Conservation (phyloP, 2,888 invertebrate genomes). For the Acleris cristana region DNA sequence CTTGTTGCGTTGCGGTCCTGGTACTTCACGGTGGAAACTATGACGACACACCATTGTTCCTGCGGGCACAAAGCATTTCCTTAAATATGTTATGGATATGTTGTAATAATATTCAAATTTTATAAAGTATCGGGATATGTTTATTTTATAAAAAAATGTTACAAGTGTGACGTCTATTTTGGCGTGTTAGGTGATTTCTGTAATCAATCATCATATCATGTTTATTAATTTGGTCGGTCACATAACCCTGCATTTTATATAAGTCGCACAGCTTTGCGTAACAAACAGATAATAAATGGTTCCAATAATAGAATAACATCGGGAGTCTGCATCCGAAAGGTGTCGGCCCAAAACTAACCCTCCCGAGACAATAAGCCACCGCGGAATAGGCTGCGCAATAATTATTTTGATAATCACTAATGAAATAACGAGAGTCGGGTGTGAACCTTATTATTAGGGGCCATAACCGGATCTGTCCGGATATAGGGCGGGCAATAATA, state of each 20-base stretch:
- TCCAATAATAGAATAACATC: background rate
- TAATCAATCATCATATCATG: no score
- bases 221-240: no score
- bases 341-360: constrained; percentile 7
- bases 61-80: no score
- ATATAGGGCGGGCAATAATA: constrained; percentile 64
- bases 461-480: constrained; percentile 61
- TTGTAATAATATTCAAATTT: no score
- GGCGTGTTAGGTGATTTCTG: no score
- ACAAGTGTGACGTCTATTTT: no score
- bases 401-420: constrained; percentile 44
- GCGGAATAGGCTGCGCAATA: constrained; percentile 30
- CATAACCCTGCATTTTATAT: no score
- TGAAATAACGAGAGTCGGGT: constrained; percentile 52
- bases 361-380: constrained; percentile 11
- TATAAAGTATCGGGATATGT: no score
- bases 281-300: no score
- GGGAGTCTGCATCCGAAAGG: background rate
- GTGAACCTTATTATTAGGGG: constrained; percentile 55
- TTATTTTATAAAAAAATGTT: no score
- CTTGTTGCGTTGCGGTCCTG: constrained; percentile 41
- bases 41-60: constrained; percentile 1
- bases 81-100: no score
- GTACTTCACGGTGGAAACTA: constrained; percentile 34
- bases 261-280: no score